Percentiles rank a stretch among this genome's conserved stretches.
phyloP scores from a whole-genome alignment of 2,888 invertebrate genomes.

The Unio pictorum region DNA sequence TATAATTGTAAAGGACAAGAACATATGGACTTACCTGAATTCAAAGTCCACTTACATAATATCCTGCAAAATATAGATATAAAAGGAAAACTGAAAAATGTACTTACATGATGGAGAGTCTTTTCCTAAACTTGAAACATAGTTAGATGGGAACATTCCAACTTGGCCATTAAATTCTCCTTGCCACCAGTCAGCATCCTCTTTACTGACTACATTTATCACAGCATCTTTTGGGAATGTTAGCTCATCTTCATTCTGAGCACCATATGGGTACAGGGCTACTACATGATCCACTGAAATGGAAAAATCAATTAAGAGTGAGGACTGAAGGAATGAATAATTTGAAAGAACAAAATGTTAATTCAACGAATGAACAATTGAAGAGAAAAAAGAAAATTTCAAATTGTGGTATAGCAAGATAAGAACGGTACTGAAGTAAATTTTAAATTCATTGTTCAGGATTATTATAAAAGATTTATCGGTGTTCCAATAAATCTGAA shows the following conservation, averaged over 20 bases:
- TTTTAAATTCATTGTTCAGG: too few relatives aligned
- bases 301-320: not conserved
- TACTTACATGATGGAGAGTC: constrained; percentile 64
- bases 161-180: constrained; percentile 91
- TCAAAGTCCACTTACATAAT: too few relatives aligned
- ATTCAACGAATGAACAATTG: too few relatives aligned
- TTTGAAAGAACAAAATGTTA: too few relatives aligned
- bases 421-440: too few relatives aligned
- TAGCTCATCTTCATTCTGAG: constrained; percentile 69
- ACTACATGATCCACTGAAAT: constrained; percentile 81
- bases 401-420: too few relatives aligned
- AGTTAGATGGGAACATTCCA: constrained; percentile 96
- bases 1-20: too few relatives aligned
- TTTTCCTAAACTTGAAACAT: constrained; percentile 79
- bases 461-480: too few relatives aligned
- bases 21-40: too few relatives aligned
- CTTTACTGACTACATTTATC: constrained; percentile 80
- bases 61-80: not conserved
- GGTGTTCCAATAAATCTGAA: too few relatives aligned
- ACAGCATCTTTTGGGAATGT: constrained; percentile 69
- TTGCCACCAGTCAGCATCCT: constrained; percentile 98
- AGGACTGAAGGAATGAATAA: not conserved
- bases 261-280: constrained; percentile 67
- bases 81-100: not conserved
- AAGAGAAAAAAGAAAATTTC: too few relatives aligned